A percentile compares a stretch with the other conserved stretches of the same genome.
phyloP scores from a whole-genome alignment of 2,797 vertebrate species.

The Enteromius afrohamiltoni region DNA sequence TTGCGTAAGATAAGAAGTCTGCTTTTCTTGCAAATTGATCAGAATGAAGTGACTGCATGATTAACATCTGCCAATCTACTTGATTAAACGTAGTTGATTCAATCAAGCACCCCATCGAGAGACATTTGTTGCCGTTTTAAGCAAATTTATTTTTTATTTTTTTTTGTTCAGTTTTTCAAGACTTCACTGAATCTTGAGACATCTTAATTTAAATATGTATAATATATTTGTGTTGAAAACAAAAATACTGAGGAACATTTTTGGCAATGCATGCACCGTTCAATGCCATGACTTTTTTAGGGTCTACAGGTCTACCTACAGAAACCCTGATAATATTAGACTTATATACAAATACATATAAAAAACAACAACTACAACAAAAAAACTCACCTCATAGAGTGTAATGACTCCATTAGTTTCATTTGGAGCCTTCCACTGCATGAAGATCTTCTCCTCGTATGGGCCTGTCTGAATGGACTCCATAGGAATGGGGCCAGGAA shows the following conservation, averaged over 20 bases:
- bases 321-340: not conserved
- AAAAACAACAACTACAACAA: not conserved
- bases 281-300: not conserved
- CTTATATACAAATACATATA: not conserved
- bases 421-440: constrained; percentile 97
- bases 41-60: not conserved
- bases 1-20: not conserved
- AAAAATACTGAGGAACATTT: not conserved
- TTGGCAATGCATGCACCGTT: not conserved
- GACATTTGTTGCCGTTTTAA: not conserved
- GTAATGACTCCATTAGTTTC: constrained; percentile 98
- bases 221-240: not conserved
- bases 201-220: not conserved
- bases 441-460: constrained; percentile 97
- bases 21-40: not conserved
- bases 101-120: not conserved
- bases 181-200: not conserved
- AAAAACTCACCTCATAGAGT: constrained; percentile 87
- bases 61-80: not conserved
- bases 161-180: not conserved
- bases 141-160: too few relatives aligned
- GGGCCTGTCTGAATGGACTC: constrained; percentile 95
- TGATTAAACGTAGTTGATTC: not conserved
- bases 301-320: not conserved
- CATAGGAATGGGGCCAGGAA: constrained; percentile 89